These are phyloP conservation scores for Pammene fasciana DNA, from an alignment of 2,888 invertebrate genomes.

Conservation along the genomic window DNA sequence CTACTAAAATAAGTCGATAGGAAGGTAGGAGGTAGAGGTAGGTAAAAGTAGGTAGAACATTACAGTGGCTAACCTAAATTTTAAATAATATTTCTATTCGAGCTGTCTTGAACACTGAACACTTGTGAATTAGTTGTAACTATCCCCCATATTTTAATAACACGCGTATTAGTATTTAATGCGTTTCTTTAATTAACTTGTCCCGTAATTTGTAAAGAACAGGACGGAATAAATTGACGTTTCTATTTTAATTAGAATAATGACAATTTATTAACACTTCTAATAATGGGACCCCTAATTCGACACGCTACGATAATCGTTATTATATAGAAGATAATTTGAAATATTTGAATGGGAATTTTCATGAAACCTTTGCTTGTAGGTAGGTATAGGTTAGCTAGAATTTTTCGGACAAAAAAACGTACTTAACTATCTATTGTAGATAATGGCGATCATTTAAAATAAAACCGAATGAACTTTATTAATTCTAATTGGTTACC, in stretches of 20 bases:
- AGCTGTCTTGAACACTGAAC: not conserved
- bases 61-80: not conserved
- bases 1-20: too few relatives aligned
- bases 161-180: not conserved
- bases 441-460: too few relatives aligned
- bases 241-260: conserved; percentile 31
- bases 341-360: not conserved
- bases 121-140: not conserved
- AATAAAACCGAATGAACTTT: too few relatives aligned
- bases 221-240: conserved; percentile 28
- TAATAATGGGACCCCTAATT: not conserved
- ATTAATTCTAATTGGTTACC: too few relatives aligned
- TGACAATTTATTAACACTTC: conserved; percentile 21
- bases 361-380: too few relatives aligned
- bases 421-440: too few relatives aligned
- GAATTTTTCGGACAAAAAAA: too few relatives aligned
- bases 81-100: not conserved
- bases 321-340: not conserved
- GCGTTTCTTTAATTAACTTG: conserved; percentile 29
- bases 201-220: conserved; percentile 36
- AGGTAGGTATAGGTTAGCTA: too few relatives aligned
- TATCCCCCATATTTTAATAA: not conserved
- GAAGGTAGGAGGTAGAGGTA: too few relatives aligned
- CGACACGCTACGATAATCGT: not conserved
- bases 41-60: too few relatives aligned